Evolutionary conservation across 2,888 invertebrate genomes (phyloP), one percentile per base, ranked within the genome.

Genomic region (Furcula furcula): DNA sequence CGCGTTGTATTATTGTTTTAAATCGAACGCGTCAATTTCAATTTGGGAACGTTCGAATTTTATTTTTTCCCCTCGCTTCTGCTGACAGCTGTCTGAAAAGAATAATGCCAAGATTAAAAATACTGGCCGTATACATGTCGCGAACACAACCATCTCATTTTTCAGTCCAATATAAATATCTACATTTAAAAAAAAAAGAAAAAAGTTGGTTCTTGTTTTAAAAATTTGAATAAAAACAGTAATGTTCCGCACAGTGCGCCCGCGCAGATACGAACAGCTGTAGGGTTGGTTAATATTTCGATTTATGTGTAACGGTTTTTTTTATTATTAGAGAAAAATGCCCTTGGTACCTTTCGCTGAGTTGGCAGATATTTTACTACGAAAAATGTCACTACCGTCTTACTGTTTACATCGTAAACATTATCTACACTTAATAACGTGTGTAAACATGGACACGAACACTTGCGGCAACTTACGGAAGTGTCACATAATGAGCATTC

Each of bases 11-110:
- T 74, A 79, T 82, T 85, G 80, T 82, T 85, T 83, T 81, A 79
- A 86, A 83, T 79, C 76, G 80, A 77, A 79, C 80, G 76, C 82
- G 87, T 86, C 86, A 81, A 76, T 85, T 79, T 84, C 74, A 86
- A 86, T 86, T 82, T 73, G 45, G 60, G 63, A 70, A 70, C 74
- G 75, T 62, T 49, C 63, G 61, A 67, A 72, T 74, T 79, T 78
- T 55, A 44, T 68, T 70, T 68, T 9, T 26, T 26, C 7, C 10
- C 5, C 21, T 14, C 26, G 9, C 14, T 58, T 29, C 54, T 40
- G 54, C 63, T 61, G 73, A 71, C 79, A 76, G 72, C 71, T 76
- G 76, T 71, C 68, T 53, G 52, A 41, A 46, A 38, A 56, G 66
- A 64, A 64, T 67, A 69, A 73, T 66, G 62, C 63, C 42, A 50